Conservation (phyloP, 2,888 invertebrate genomes). For the Acleris holmiana region DNA sequence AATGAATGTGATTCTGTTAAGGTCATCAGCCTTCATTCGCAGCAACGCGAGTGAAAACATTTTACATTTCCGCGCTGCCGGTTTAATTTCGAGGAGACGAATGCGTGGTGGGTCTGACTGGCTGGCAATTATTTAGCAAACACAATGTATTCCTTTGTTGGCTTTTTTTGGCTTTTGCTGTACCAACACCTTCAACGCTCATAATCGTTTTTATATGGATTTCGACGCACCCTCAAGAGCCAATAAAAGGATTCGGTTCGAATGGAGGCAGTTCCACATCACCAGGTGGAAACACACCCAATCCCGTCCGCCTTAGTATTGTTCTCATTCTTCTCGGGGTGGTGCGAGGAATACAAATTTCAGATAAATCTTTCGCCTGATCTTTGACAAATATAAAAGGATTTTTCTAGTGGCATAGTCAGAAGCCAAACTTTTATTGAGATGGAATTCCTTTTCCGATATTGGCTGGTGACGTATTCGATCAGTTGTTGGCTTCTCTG, state of each 20-base stretch:
- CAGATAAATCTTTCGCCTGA: slow-evolving; percentile 8
- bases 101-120: not conserved
- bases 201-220: no score
- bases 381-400: slow-evolving; percentile 21
- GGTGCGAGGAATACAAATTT: slow-evolving; percentile 4
- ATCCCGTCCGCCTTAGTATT: slow-evolving; percentile 3
- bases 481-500: not conserved
- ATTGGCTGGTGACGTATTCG: slow-evolving; percentile 3
- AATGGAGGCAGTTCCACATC: not conserved
- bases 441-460: slow-evolving; percentile 15
- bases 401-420: slow-evolving; percentile 16
- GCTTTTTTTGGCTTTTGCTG: not conserved
- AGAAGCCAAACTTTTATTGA: slow-evolving; percentile 16
- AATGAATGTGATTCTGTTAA: no score
- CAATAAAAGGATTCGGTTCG: not conserved
- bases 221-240: no score
- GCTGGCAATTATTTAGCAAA: not conserved
- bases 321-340: slow-evolving; percentile 11
- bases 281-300: slow-evolving; percentile 9
- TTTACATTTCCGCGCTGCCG: not conserved
- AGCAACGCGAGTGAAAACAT: not conserved
- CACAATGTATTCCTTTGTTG: not conserved
- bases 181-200: no score
- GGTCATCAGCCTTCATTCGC: no score
- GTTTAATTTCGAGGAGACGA: not conserved